Conservation (phyloP, 2,888 invertebrate genomes). For the Fabriciana adippe region DNA sequence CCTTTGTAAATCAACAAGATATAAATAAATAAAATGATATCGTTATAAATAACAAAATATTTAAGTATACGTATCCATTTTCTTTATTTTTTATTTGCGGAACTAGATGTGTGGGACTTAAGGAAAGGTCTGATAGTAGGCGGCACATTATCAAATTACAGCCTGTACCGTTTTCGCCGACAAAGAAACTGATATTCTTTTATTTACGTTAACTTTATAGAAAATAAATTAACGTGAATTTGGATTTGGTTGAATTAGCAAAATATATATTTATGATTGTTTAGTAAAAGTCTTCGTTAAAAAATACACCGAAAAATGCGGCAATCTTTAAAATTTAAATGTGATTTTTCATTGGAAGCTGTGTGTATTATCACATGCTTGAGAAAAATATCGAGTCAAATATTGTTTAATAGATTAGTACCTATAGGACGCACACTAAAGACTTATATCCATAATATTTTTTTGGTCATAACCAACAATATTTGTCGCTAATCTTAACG, state of each 20-base stretch:
- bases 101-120: constrained; percentile 73
- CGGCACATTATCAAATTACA: constrained; percentile 82
- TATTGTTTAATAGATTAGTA: not conserved
- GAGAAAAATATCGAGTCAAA: not conserved
- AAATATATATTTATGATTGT: no score
- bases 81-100: constrained; percentile 42
- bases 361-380: no score
- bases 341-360: no score
- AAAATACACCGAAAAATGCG: not conserved
- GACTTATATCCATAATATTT: constrained; percentile 16
- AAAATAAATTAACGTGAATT: no score
- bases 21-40: not conserved
- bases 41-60: constrained; percentile 19
- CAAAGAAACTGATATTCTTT: constrained; percentile 61
- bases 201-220: not conserved
- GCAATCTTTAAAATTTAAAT: no score
- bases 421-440: not conserved
- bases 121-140: constrained; percentile 74
- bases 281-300: not conserved
- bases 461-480: constrained; percentile 3
- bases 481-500: constrained; percentile 40
- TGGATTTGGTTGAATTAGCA: no score
- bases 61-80: constrained; percentile 39
- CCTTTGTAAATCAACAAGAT: not conserved
- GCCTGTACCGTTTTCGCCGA: constrained; percentile 79